Percentiles rank a stretch among this genome's conserved stretches.
Evolutionary conservation across 2,888 invertebrate species (phyloP).

Genomic region (Agriopis marginaria): DNA sequence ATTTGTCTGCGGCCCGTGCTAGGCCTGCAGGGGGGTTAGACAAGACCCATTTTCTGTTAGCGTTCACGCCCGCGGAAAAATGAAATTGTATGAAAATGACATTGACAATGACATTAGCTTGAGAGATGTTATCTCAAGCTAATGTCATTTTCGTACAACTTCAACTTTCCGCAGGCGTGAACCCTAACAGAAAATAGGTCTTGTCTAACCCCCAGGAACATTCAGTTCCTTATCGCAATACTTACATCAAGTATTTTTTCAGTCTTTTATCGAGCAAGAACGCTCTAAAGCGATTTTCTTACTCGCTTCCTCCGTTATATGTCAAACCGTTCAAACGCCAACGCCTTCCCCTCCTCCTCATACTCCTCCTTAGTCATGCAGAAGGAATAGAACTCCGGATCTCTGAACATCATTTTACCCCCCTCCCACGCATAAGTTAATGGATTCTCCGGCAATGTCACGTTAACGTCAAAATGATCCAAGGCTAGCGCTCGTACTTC

Average conservation of each 20-base stretch:
- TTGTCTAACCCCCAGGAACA: too few relatives aligned
- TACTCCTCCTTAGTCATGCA: slow-evolving; percentile 94
- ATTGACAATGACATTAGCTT: too few relatives aligned
- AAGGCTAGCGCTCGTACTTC: slow-evolving; percentile 93
- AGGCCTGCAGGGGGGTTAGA: too few relatives aligned
- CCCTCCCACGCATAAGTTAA: slow-evolving; percentile 96
- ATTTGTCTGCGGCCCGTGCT: too few relatives aligned
- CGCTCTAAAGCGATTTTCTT: slow-evolving; percentile 63
- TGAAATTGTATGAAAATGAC: too few relatives aligned
- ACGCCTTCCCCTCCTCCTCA: slow-evolving; percentile 92
- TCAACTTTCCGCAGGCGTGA: too few relatives aligned
- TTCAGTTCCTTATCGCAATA: neutral
- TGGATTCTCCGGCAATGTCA: slow-evolving; percentile 88
- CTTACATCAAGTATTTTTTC: neutral
- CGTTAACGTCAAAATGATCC: slow-evolving; percentile 91
- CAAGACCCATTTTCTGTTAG: too few relatives aligned
- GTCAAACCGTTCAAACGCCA: slow-evolving; percentile 86
- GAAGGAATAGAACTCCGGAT: slow-evolving; percentile 90
- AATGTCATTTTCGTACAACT: too few relatives aligned
- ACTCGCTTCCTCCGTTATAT: slow-evolving; percentile 80
- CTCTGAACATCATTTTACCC: slow-evolving; percentile 91
- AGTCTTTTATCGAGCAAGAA: slow-evolving; percentile 59
- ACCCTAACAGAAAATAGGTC: too few relatives aligned
- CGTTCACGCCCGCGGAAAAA: too few relatives aligned
- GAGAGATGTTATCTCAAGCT: too few relatives aligned